Evolutionary conservation across 1,140 invertebrate species (phyloP).

Genomic region (Leptopilina clavipes): DNA sequence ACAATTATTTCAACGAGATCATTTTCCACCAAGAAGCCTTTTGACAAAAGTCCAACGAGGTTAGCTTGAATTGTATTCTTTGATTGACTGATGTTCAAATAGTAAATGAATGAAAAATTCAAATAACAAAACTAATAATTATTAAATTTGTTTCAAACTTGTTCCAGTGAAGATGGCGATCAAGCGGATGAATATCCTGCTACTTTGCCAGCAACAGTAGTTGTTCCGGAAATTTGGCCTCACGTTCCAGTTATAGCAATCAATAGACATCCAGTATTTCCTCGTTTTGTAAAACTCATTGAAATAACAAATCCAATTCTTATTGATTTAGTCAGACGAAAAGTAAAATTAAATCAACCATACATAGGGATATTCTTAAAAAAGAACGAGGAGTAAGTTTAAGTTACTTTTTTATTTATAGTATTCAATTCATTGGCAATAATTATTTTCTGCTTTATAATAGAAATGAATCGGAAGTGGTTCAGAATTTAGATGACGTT

Average conservation of each 20-base stretch:
- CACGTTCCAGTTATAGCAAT: conserved; percentile 96
- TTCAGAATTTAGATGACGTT: conserved; percentile 90
- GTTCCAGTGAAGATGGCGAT: conserved; percentile 48
- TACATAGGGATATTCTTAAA: conserved; percentile 99
- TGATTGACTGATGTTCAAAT: conserved; percentile 23
- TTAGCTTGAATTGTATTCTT: conserved; percentile 44
- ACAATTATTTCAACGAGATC: conserved; percentile 49
- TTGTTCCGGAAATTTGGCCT: conserved; percentile 98
- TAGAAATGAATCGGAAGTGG: conserved; percentile 90
- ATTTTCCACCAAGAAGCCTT: conserved; percentile 57
- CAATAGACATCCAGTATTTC: conserved; percentile 96
- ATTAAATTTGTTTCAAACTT: neutral
- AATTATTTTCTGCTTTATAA: conserved; percentile 16
- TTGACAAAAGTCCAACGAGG: conserved; percentile 55
- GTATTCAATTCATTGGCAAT: conserved; percentile 5
- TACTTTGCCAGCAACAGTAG: conserved; percentile 87
- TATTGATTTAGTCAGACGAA: conserved; percentile 93
- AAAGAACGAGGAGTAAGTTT: conserved; percentile 87
- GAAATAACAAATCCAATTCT: conserved; percentile 92
- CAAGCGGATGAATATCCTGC: conserved; percentile 63
- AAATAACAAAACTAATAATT: neutral
- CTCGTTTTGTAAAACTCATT: conserved; percentile 97
- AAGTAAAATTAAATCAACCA: conserved; percentile 96
- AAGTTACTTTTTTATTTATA: neutral
- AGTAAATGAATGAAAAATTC: no score